Base-by-base conservation (phyloP, 2,797 vertebrate species). In the Furcifer pardalis region DNA sequence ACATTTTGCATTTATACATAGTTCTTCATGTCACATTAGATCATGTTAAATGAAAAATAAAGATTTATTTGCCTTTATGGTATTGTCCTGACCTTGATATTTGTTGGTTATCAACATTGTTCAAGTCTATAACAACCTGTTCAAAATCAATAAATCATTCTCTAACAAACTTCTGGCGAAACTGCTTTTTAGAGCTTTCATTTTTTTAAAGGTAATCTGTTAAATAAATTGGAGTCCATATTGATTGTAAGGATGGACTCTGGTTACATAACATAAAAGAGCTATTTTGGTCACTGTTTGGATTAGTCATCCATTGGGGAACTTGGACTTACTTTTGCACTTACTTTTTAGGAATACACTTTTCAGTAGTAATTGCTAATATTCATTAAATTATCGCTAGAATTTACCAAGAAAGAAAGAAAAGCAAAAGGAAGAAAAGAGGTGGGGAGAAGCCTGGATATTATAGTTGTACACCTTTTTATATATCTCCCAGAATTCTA, bases 151-250 rank as follows among this genome's bases (percentile, higher is more conserved):
- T 46, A 77, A 77, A 74, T 79, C 75, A 74, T 69, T 37, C 68
- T 79, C 75, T 52, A 82, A 82, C 82, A 81, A 84, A 81, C 59
- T 78, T 78, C n/a, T 77, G 44, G 83, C 8, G 82, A 77, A 78
- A 84, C 74, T 32, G 46, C 74, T 59, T 84, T 84, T 74, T 74
- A 80, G 49, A 76, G 52, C 2, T 65, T 63, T 42, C 44, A 84
- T 77, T 71, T 77, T 84, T 71, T 84, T 25, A 76, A 63, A 72
- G 56, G 52, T 80, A 84, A 77, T 77, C 69, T 81, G 65, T 84
- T 84, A 77, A 81, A 84, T 84, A 81, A 80, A 80, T 63, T 42
- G 42, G 42, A 71, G 32, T 80, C 72, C 3, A 77, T 82, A 82
- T 73, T 78, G 85, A 80, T 81, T 75, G 80, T 12, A 62, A 21